Evolutionary conservation across 2,797 vertebrate genomes (phyloP).

Genomic region (Kryptolebias ocellatus): DNA sequence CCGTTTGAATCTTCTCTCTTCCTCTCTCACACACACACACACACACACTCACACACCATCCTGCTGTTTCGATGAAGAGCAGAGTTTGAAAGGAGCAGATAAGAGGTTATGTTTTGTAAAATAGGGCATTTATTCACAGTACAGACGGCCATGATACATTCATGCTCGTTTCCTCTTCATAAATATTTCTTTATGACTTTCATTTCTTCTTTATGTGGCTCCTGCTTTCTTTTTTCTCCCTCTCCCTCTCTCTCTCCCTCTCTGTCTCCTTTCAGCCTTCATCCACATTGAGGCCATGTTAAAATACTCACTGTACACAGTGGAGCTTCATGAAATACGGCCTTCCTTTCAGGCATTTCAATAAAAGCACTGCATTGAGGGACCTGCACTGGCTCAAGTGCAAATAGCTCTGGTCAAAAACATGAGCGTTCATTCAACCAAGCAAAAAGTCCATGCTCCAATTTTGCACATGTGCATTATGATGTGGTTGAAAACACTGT

Average conservation of each 20-base stretch:
- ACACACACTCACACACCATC: slow-evolving; percentile 13
- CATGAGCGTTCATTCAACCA: not conserved
- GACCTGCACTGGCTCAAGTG: not conserved
- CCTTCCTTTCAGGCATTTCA: not conserved
- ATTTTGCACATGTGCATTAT: not conserved
- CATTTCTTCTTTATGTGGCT: slow-evolving; percentile 7
- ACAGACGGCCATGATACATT: slow-evolving; percentile 29
- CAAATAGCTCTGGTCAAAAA: not conserved
- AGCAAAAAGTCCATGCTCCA: not conserved
- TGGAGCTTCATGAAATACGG: slow-evolving; percentile 6
- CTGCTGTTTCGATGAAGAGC: slow-evolving; percentile 36
- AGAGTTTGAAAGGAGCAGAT: slow-evolving; percentile 47
- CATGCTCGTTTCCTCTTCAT: slow-evolving; percentile 15
- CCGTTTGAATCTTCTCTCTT: slow-evolving; percentile 24
- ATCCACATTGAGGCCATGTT: not conserved
- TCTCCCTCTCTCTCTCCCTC: not conserved
- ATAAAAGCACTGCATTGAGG: not conserved
- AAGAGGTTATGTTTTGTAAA: slow-evolving; percentile 40
- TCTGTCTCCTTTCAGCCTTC: not conserved
- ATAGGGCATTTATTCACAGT: slow-evolving; percentile 36
- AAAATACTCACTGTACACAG: not conserved
- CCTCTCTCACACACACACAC: slow-evolving; percentile 8
- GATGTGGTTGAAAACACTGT: not conserved
- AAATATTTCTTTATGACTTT: slow-evolving; percentile 28
- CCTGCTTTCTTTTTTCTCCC: not conserved